phyloP scores from a whole-genome alignment of 2,113 vertebrate species.

The Microcebus murinus region DNA sequence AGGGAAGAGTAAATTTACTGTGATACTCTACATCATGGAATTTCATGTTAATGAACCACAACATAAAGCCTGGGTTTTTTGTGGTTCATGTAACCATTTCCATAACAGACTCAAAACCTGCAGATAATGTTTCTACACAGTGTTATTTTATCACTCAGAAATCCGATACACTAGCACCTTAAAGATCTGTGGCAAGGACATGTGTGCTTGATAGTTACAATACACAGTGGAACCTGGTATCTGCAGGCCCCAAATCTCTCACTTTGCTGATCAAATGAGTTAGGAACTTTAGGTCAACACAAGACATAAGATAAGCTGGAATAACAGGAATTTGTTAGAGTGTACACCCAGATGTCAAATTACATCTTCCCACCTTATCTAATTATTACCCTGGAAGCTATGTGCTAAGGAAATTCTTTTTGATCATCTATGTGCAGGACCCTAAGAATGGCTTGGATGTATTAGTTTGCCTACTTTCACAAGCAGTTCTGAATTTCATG shows the following conservation, averaged over 20 bases:
- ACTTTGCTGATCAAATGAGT: neutral
- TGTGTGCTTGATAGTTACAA: neutral
- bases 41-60: slow-evolving; percentile 30
- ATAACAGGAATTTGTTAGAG: neutral
- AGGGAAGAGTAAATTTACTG: neutral
- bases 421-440: neutral
- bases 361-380: neutral
- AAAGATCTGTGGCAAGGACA: neutral
- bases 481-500: neutral
- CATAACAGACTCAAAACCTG: neutral
- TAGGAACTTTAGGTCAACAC: neutral
- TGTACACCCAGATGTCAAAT: neutral
- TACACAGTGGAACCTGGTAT: neutral
- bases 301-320: neutral
- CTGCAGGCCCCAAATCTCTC: neutral
- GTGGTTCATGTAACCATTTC: slow-evolving; percentile 50
- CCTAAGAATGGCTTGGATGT: neutral
- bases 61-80: slow-evolving; percentile 5
- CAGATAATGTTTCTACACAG: slow-evolving; percentile 21
- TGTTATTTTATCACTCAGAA: slow-evolving; percentile 51
- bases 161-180: neutral
- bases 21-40: neutral
- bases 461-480: neutral
- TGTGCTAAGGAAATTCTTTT: neutral
- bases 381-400: neutral